Base-by-base conservation (phyloP, 1,140 invertebrate genomes). In the Probaryconus sp. region DNA sequence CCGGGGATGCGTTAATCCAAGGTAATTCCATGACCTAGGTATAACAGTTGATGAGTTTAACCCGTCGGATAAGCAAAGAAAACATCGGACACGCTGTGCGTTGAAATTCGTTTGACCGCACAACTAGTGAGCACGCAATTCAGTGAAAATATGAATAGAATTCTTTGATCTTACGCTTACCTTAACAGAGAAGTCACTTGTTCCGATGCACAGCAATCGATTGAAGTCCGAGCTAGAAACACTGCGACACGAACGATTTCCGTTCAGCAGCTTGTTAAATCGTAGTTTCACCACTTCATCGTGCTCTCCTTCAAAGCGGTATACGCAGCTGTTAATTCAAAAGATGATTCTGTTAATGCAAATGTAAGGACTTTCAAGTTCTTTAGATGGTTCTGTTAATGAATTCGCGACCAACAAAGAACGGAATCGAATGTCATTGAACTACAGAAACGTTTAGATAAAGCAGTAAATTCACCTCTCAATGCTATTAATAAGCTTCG, bases 281-380 rank as follows among this genome's bases (percentile, higher is more conserved):
- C 91, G 90, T 21, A 94, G 86, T 33, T 92, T 90, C 2, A 95
- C 91, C 17, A 92, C 89, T 82, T 96, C 94, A 24, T 93, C 93
- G 21, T 91, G 90, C 75, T 93, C 92, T 0, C 92, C 94, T 87
- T 95, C 93, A 77, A 96, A 96, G 21, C 94, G 92, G 84, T 96
- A 96, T 14, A 93, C 90, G 83, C 95, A 97, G 83, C 93, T 94
- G 88, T 43, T 48, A 56, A 78, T 67, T 79, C 50, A 77, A 65
- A 56, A 24, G 58, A 70, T 58, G 2, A 68, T 45, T 58, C 7
- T 9, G 56, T 76, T 70, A 76, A 35, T 61, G 7, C n/a, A 10
- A 50, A 47, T 40, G 33, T 38, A 51, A 74, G 14, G 18, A 26
- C 42, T 7, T 45, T 9, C 5, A 16, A 9, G 24, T 11, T 16